Base-by-base conservation (phyloP, 2,888 invertebrate species). In the Chrysolina haemoptera region DNA sequence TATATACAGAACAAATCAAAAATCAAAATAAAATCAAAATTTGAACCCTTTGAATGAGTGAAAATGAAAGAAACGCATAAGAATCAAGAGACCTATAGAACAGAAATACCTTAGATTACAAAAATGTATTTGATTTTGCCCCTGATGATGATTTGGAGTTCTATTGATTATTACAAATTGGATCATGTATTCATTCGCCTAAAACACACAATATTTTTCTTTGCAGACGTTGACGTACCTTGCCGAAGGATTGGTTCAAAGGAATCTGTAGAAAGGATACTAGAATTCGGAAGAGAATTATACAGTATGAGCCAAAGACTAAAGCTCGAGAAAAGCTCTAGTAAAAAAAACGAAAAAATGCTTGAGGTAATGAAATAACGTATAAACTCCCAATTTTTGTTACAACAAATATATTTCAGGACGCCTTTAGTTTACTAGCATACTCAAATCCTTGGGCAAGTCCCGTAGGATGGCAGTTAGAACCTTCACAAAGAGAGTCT, bases 361-460 rank as follows among this genome's bases (percentile, higher is more conserved):
- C 91, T 98, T 74, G 95, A 96, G 92, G 96, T 96, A 84, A 10
- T 22, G 35, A 40, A 12, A 66, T 27, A 59, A 27, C 70, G 22
- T 43, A 27, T 48, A 14, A 43, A 35, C 18, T 62, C n/a, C 11
- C 62, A 62, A n/a, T 16, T 40, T 18, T 40, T 55, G 43, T 48
- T 16, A 3, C 40, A 18, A 63, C 22, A 41, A 50, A 18, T 74
- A 22, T 70, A 68, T 84, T 88, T 35, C 90, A 98, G 95, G 96
- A 98, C 89, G 98, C 98, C 86, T 99, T 98, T 91, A 98, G 98
- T 90, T 91, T 99, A 86, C 91, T 99, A 86, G 98, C 98, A 65
- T 99, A 99, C 89, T 95, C 97, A 83, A 98, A 99, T 90, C 99
- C 98, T 41, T 98, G 97, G 97, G 94, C 94, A 86, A 98, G 98